phyloP scores from a whole-genome alignment of 2,797 vertebrate genomes.

The Hydrolagus colliei region DNA sequence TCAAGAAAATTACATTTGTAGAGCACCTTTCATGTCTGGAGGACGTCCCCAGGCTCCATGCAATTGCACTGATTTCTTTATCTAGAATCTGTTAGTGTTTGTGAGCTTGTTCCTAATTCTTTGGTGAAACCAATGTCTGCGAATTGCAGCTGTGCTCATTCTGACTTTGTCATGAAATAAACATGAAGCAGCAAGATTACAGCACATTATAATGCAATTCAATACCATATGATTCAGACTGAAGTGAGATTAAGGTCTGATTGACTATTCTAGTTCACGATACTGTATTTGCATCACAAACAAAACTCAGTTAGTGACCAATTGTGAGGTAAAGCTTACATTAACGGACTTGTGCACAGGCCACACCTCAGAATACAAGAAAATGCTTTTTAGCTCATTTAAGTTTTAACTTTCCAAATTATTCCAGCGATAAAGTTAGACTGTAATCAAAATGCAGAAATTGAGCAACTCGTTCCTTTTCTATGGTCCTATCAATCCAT shows the following conservation, averaged over 20 bases:
- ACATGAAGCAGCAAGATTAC: not conserved
- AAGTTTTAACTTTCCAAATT: not conserved
- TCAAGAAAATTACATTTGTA: too few species aligned
- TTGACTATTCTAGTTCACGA: not conserved
- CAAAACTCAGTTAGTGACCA: not conserved
- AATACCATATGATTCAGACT: not conserved
- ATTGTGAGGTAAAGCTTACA: not conserved
- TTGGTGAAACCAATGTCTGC: not conserved
- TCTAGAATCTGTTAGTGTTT: not conserved
- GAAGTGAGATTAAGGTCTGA: not conserved
- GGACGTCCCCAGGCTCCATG: not conserved
- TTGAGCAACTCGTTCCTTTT: not conserved
- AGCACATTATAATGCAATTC: not conserved
- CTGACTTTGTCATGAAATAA: not conserved
- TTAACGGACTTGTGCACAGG: not conserved
- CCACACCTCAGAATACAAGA: not conserved
- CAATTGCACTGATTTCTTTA: not conserved
- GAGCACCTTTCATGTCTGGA: too few species aligned
- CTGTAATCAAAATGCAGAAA: not conserved
- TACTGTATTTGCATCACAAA: not conserved
- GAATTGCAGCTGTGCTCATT: not conserved
- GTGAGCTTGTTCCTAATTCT: not conserved
- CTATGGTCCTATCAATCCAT: not conserved
- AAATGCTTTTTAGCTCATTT: not conserved
- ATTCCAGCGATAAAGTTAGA: not conserved